Percentiles rank a stretch among this genome's conserved stretches.
Evolutionary conservation across 2,113 vertebrate genomes (phyloP).

Genomic region (Erinaceus europaeus): DNA sequence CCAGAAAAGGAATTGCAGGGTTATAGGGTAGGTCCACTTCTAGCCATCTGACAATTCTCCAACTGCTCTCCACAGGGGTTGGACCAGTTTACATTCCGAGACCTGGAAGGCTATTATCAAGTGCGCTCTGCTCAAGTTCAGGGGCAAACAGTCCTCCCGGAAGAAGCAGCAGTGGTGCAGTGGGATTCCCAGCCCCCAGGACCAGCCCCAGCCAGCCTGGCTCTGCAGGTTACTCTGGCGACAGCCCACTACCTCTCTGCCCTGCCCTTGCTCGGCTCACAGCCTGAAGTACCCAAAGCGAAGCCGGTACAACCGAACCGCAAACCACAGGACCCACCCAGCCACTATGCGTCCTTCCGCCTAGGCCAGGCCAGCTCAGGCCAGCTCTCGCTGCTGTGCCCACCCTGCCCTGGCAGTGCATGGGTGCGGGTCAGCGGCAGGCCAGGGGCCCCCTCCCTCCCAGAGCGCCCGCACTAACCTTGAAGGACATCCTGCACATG

Average conservation of each 20-base stretch:
- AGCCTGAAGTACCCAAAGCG: neutral
- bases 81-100: no score
- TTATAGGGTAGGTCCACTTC: no score
- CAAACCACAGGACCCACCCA: neutral
- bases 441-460: no score
- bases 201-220: neutral
- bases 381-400: neutral
- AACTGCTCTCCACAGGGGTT: no score
- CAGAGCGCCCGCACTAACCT: conserved; percentile 66
- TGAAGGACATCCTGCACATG: conserved; percentile 80
- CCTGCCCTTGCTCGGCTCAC: neutral
- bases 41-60: no score
- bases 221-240: no score
- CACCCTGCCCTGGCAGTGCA: neutral
- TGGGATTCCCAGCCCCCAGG: neutral
- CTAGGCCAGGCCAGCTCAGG: neutral
- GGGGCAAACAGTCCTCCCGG: neutral
- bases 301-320: neutral
- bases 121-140: neutral
- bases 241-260: neutral
- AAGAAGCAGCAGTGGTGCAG: neutral
- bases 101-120: no score
- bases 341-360: neutral
- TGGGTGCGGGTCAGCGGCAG: neutral
- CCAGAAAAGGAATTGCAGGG: no score